Percentiles rank a stretch among this genome's conserved stretches.
These are phyloP conservation scores for Rhincodon typus DNA, from an alignment of 2,797 vertebrate species.

Conservation along the genomic window DNA sequence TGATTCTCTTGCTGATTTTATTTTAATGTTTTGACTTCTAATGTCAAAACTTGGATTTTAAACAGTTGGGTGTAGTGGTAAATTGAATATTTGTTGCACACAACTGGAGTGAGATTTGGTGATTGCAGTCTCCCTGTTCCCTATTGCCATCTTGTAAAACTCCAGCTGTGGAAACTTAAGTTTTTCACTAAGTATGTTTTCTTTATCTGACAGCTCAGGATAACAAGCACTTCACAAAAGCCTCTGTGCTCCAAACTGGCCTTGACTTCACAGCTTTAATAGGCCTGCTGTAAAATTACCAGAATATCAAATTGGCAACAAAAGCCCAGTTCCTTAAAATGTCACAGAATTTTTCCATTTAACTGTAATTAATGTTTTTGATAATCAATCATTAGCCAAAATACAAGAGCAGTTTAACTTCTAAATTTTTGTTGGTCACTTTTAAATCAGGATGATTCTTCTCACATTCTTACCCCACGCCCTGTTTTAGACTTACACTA, in stretches of 20 bases:
- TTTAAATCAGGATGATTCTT: background rate
- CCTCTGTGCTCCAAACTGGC: background rate
- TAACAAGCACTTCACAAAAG: background rate
- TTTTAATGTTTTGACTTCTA: background rate
- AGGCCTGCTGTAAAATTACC: background rate
- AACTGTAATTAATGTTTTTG: background rate
- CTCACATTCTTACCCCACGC: too few species aligned
- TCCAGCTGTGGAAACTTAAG: background rate
- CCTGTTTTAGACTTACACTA: too few species aligned
- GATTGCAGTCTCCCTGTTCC: background rate
- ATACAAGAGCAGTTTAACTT: background rate
- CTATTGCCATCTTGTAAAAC: background rate
- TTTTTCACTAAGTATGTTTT: background rate
- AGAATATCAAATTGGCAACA: background rate
- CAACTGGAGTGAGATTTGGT: background rate
- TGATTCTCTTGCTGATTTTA: background rate
- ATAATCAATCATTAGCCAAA: background rate
- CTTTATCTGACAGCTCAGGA: background rate
- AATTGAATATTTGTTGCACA: background rate
- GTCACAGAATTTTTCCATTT: background rate
- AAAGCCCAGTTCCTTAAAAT: background rate
- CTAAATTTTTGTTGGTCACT: too few species aligned
- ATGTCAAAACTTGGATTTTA: background rate
- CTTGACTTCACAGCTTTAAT: background rate
- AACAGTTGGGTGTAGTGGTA: background rate